Percentiles rank a stretch among this genome's conserved stretches.
Evolutionary conservation across 2,888 invertebrate genomes (phyloP).

Genomic region (Panopea generosa): DNA sequence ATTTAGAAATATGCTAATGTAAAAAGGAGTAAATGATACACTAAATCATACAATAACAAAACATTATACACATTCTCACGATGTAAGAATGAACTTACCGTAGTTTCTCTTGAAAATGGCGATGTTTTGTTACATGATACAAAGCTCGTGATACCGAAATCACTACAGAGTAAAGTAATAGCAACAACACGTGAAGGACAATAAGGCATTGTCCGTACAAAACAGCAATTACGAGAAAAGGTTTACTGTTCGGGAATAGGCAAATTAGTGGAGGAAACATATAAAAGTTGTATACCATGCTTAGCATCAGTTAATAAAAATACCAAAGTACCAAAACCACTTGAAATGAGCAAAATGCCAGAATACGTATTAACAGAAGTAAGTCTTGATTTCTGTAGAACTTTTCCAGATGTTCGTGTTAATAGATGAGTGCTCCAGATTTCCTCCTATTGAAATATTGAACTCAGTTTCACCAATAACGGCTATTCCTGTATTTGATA

Average conservation of each 20-base stretch:
- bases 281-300: too few species aligned
- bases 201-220: constrained; percentile 63
- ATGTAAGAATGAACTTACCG: constrained; percentile 39
- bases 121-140: constrained; percentile 30
- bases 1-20: too few species aligned
- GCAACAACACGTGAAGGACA: constrained; percentile 66
- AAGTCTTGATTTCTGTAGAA: constrained; percentile 23
- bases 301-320: too few species aligned
- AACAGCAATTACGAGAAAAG: constrained; percentile 55
- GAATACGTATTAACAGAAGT: too few species aligned
- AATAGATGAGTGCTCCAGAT: constrained; percentile 13
- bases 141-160: constrained; percentile 40
- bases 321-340: too few species aligned
- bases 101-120: constrained; percentile 40
- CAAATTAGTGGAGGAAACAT: too few species aligned
- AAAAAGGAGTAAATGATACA: too few species aligned
- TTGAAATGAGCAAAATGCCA: too few species aligned
- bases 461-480: too few species aligned
- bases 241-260: constrained; percentile 54
- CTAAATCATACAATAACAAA: constrained; percentile 34
- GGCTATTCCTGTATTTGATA: too few species aligned
- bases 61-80: not conserved
- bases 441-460: too few species aligned
- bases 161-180: constrained; percentile 43
- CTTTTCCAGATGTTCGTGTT: not conserved